Evolutionary conservation across 92 coral and sea anemone genomes (phyloP).

Genomic region (Heteractis magnifica): DNA sequence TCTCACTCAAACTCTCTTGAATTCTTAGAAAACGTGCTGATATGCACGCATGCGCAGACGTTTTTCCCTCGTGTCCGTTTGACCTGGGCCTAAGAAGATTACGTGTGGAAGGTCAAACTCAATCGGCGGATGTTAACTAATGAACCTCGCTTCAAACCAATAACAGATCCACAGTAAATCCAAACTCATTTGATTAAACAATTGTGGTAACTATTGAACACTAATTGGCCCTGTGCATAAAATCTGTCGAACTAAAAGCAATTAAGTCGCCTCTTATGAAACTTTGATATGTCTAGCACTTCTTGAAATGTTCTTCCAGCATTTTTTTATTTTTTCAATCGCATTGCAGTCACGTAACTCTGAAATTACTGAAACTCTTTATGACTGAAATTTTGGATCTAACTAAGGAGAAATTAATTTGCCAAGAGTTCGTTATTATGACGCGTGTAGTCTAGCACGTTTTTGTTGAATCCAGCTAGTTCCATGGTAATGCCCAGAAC

Average conservation of each 20-base stretch:
- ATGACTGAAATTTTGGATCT: no score
- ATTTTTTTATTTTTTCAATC: no score
- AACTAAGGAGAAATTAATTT: not conserved
- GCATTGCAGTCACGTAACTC: no score
- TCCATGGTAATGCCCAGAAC: not conserved
- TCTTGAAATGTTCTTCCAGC: no score
- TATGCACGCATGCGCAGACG: no score
- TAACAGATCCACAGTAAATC: not conserved
- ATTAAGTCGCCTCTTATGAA: not conserved
- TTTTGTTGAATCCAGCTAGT: not conserved
- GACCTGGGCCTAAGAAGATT: not conserved
- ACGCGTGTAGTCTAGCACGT: not conserved
- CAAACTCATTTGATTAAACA: not conserved
- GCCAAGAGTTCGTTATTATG: not conserved
- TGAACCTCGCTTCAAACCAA: not conserved
- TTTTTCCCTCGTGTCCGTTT: not conserved
- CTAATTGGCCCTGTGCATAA: not conserved
- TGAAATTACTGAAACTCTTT: no score
- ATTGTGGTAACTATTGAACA: not conserved
- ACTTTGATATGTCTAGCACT: no score
- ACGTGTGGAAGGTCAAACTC: conserved; percentile 1
- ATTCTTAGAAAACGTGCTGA: no score
- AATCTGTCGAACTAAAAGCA: not conserved
- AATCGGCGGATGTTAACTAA: not conserved
- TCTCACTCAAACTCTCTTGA: no score